Percentiles rank a stretch among this genome's conserved stretches.
phyloP scores from a whole-genome alignment of 2,888 invertebrate genomes.

The Crossocerus cetratus region DNA sequence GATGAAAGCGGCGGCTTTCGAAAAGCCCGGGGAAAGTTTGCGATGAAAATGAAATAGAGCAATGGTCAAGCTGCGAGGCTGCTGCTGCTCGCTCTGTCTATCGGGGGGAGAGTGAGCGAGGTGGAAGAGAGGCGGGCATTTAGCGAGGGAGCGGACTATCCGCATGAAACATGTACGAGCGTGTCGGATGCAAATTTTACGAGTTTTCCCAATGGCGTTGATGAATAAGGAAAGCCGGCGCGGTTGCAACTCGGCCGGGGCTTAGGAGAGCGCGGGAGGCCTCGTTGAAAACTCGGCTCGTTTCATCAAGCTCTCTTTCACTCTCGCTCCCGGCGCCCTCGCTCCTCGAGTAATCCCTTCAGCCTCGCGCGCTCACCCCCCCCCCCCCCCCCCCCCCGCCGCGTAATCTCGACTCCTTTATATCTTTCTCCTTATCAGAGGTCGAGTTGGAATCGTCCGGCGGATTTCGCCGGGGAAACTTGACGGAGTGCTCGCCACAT shows the following conservation, averaged over 20 bases:
- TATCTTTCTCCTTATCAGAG: conserved; percentile 57
- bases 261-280: conserved; percentile 25
- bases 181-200: conserved; percentile 60
- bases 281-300: conserved; percentile 50
- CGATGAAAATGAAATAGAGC: neutral
- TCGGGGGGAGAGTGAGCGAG: neutral
- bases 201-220: conserved; percentile 62
- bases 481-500: conserved; percentile 51
- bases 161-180: conserved; percentile 41
- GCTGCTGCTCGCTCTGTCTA: neutral
- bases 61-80: too few relatives aligned
- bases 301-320: conserved; percentile 60
- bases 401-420: conserved; percentile 60
- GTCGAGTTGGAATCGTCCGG: conserved; percentile 24
- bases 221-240: conserved; percentile 65
- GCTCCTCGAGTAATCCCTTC: neutral
- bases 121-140: neutral
- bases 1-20: neutral
- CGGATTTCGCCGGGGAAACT: conserved; percentile 54
- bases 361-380: too few relatives aligned
- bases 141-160: neutral
- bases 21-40: neutral
- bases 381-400: too few relatives aligned
- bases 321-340: neutral
- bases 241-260: conserved; percentile 5